Percentiles rank a stretch among this genome's conserved stretches.
phyloP scores from a whole-genome alignment of 2,797 vertebrate species.

The Florisuga fusca region DNA sequence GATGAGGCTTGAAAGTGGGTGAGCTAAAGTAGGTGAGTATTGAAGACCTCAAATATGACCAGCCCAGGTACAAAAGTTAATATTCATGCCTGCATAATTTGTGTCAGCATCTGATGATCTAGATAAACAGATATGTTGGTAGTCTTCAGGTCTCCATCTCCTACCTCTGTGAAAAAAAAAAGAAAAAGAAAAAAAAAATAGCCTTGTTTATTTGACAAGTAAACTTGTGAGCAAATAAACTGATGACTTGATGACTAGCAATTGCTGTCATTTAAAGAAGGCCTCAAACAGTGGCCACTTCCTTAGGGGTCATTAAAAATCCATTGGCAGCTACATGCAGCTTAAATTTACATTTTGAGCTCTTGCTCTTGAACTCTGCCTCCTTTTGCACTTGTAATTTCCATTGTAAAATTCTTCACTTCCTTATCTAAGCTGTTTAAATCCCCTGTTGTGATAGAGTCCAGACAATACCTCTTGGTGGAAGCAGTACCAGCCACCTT shows the following conservation, averaged over 20 bases:
- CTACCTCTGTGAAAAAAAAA: neutral
- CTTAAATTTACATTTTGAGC: neutral
- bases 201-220: neutral
- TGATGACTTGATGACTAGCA: neutral
- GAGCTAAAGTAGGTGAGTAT: neutral
- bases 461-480: neutral
- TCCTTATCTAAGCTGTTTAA: neutral
- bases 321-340: neutral
- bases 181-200: neutral
- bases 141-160: neutral
- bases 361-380: neutral
- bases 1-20: neutral
- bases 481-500: neutral
- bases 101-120: neutral
- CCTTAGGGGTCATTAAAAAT: constrained; percentile 1
- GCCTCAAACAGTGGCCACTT: neutral
- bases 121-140: neutral
- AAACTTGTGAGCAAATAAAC: neutral
- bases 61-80: neutral
- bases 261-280: neutral
- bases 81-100: neutral
- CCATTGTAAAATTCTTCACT: neutral
- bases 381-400: neutral
- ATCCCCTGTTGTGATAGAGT: neutral
- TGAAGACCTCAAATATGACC: neutral